Conservation (phyloP, 1,140 invertebrate species). For the Venustaconcha ellipsiformis region DNA sequence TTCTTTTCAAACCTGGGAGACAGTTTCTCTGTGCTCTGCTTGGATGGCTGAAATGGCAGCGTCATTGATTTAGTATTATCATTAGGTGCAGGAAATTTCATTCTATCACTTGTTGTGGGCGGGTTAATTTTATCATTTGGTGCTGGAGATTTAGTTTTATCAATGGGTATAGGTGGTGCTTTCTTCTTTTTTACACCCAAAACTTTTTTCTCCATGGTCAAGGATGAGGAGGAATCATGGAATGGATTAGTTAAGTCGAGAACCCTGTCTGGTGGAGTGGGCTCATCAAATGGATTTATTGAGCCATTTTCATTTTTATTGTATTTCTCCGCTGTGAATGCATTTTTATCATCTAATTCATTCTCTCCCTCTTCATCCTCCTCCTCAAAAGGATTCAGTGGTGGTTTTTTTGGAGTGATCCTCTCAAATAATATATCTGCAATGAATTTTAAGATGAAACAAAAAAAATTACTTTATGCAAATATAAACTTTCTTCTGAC, state of each 20-base stretch:
- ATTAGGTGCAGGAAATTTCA: slow-evolving; percentile 1
- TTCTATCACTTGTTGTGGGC: slow-evolving; percentile 9
- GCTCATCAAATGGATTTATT: slow-evolving; percentile 47
- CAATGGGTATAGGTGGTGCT: slow-evolving; percentile 16
- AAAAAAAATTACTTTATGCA: neutral
- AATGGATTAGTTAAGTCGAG: slow-evolving; percentile 32
- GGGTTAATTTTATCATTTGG: neutral
- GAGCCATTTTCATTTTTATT: slow-evolving; percentile 1
- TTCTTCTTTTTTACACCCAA: slow-evolving; percentile 7
- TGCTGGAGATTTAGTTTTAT: slow-evolving; percentile 8
- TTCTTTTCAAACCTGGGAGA: neutral
- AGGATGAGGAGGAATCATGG: no score
- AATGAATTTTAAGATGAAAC: slow-evolving; percentile 22
- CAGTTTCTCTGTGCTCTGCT: slow-evolving; percentile 3
- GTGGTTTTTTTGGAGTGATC: slow-evolving; percentile 31
- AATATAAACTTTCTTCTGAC: neutral
- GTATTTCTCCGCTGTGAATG: neutral
- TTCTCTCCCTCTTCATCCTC: slow-evolving; percentile 33
- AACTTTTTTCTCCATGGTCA: no score
- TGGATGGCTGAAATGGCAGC: slow-evolving; percentile 4
- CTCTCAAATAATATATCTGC: slow-evolving; percentile 39
- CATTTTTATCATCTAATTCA: slow-evolving; percentile 7
- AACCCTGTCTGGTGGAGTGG: slow-evolving; percentile 17
- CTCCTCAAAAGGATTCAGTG: slow-evolving; percentile 51
- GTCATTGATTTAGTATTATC: slow-evolving; percentile 2